A percentile compares a stretch with the other conserved stretches of the same genome.
phyloP scores from a whole-genome alignment of 2,113 vertebrate species.

The Beaufortia kweichowensis region DNA sequence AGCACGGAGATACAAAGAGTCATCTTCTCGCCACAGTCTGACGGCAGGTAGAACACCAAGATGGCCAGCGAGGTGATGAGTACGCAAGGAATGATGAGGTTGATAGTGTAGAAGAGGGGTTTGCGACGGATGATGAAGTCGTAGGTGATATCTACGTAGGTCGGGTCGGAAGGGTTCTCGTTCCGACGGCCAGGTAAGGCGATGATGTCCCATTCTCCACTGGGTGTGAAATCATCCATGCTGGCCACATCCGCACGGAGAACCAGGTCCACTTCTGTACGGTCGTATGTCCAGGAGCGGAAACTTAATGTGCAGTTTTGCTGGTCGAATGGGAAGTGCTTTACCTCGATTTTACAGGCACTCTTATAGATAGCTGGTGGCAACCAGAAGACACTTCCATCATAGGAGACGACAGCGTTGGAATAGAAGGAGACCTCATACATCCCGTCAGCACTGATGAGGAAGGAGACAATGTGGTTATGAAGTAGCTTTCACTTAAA shows the following conservation, averaged over 20 bases:
- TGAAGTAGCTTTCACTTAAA: background rate
- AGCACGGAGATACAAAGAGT: conserved; percentile 93
- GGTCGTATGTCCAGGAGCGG: conserved; percentile 96
- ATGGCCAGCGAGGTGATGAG: conserved; percentile 94
- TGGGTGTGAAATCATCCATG: conserved; percentile 94
- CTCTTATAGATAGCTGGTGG: conserved; percentile 97
- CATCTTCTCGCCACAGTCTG: conserved; percentile 96
- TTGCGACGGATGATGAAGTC: conserved; percentile 96
- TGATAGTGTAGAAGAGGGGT: conserved; percentile 95
- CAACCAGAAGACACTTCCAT: conserved; percentile 96
- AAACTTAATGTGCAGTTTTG: conserved; percentile 96
- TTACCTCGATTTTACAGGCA: conserved; percentile 94
- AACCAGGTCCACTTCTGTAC: conserved; percentile 90
- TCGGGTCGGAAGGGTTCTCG: conserved; percentile 86
- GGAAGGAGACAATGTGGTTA: conserved; percentile 13
- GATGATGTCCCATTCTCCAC: conserved; percentile 95
- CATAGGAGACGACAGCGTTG: conserved; percentile 91
- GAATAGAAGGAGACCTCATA: conserved; percentile 99
- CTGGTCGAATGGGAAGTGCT: conserved; percentile 97
- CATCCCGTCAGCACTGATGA: conserved; percentile 88
- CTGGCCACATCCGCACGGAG: conserved; percentile 89
- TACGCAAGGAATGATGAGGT: conserved; percentile 93
- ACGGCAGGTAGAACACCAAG: conserved; percentile 93
- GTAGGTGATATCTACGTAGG: conserved; percentile 95
- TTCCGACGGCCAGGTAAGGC: conserved; percentile 87